Conservation (phyloP, 2,888 invertebrate species). For the Thysanoteuthis rhombus region DNA sequence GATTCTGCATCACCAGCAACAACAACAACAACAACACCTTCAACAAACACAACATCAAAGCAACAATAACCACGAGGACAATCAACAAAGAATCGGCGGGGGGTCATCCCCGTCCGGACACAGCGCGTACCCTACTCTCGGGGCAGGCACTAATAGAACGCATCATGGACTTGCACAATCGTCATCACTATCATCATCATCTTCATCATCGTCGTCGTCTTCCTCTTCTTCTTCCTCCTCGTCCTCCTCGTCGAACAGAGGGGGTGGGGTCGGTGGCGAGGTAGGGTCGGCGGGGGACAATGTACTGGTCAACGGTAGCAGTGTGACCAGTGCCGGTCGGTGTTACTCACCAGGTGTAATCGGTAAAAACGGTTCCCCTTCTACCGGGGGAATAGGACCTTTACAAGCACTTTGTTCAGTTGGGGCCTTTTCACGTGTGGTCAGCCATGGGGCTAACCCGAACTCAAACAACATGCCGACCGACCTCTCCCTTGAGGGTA, state of each 20-base stretch:
- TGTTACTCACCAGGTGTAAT: neutral
- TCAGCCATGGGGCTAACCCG: neutral
- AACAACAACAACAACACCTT: neutral
- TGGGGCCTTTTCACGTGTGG: constrained; percentile 25
- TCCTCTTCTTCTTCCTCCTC: neutral
- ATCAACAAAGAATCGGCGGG: neutral
- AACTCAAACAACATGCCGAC: neutral
- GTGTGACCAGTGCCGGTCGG: neutral
- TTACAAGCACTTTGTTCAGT: constrained; percentile 54
- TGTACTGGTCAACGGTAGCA: neutral
- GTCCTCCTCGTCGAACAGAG: neutral
- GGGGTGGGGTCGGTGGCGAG: neutral
- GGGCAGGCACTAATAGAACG: neutral
- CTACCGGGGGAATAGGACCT: constrained; percentile 44
- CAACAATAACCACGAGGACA: neutral
- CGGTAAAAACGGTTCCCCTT: neutral
- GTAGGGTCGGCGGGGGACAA: neutral
- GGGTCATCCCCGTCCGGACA: neutral
- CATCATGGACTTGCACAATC: neutral
- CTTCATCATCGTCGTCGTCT: neutral
- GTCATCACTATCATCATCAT: neutral
- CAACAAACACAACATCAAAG: neutral
- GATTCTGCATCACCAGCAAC: neutral
- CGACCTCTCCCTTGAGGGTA: neutral
- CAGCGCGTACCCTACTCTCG: neutral